A percentile compares a stretch with the other conserved stretches of the same genome.
Conservation (phyloP, 2,797 vertebrate genomes). For the Tiaroga cobitis region DNA sequence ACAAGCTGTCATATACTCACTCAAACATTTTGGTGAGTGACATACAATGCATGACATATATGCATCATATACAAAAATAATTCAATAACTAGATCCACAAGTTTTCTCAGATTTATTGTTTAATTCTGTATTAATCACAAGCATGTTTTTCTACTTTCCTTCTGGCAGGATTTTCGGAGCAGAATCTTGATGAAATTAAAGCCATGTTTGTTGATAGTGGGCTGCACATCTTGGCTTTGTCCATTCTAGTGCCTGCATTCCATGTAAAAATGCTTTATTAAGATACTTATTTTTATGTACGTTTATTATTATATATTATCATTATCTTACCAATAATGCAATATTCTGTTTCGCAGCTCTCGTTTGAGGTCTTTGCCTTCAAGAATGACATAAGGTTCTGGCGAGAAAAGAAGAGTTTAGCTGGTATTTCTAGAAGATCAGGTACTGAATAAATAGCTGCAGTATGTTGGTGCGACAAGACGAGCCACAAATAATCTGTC, state of each 20-base stretch:
- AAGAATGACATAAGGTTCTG: conserved; percentile 96
- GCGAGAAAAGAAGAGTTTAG: conserved; percentile 93
- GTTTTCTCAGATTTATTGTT: background rate
- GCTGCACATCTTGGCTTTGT: conserved; percentile 89
- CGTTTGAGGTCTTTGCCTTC: conserved; percentile 95
- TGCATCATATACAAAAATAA: background rate
- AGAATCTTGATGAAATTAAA: conserved; percentile 94
- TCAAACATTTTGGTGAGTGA: conserved; percentile 90
- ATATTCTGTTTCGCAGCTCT: conserved; percentile 79
- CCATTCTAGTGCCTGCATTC: conserved; percentile 89
- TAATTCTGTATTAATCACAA: background rate
- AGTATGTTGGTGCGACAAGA: background rate
- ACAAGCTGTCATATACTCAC: conserved; percentile 91
- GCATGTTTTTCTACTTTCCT: conserved; percentile 39
- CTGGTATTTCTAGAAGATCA: conserved; percentile 92
- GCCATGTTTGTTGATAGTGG: conserved; percentile 92
- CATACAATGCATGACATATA: background rate
- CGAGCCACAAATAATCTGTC: background rate
- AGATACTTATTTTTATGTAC: background rate
- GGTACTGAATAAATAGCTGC: conserved; percentile 70
- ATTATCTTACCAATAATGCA: background rate
- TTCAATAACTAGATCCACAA: background rate
- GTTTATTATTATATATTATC: background rate
- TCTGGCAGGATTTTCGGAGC: conserved; percentile 90
- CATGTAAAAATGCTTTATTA: conserved; percentile 84